phyloP scores from a whole-genome alignment of 1,140 invertebrate species.

The Caerostris darwini region DNA sequence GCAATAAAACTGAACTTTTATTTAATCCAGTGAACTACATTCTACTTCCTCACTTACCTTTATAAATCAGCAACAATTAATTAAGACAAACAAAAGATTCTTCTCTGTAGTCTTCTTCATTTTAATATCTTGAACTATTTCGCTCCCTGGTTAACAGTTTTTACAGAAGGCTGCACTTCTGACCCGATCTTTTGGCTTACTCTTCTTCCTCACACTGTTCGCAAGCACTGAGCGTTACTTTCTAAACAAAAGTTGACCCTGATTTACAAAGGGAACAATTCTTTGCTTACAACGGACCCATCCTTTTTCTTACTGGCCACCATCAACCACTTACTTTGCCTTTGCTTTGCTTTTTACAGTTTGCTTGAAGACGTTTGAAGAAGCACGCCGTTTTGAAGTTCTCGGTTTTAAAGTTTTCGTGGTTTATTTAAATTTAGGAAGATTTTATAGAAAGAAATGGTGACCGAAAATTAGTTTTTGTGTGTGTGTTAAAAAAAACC shows the following conservation, averaged over 20 bases:
- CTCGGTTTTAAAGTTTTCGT: too few relatives aligned
- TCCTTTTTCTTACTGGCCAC: neutral
- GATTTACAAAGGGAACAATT: slow-evolving; percentile 62
- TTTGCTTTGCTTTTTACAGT: neutral
- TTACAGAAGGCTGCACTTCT: slow-evolving; percentile 66
- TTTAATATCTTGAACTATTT: neutral
- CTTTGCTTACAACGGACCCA: neutral
- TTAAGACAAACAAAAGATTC: neutral
- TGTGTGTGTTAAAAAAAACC: too few relatives aligned
- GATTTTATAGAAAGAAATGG: too few relatives aligned
- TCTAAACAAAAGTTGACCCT: slow-evolving; percentile 76
- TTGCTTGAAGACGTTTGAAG: neutral
- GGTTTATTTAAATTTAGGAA: too few relatives aligned
- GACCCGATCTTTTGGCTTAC: slow-evolving; percentile 71
- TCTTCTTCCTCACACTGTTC: slow-evolving; percentile 47
- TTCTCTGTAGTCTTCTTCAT: neutral
- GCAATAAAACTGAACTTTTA: neutral
- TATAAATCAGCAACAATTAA: neutral
- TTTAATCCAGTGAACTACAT: neutral
- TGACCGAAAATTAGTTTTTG: too few relatives aligned
- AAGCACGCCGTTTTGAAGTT: neutral
- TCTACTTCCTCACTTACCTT: slow-evolving; percentile 1
- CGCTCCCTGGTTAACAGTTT: slow-evolving; percentile 14
- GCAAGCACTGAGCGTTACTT: slow-evolving; percentile 52
- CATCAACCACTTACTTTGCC: neutral